Percentiles rank a stretch among this genome's conserved stretches.
These are phyloP conservation scores for Drosophila nikananu DNA, from an alignment of 1,140 invertebrate genomes.

Conservation along the genomic window DNA sequence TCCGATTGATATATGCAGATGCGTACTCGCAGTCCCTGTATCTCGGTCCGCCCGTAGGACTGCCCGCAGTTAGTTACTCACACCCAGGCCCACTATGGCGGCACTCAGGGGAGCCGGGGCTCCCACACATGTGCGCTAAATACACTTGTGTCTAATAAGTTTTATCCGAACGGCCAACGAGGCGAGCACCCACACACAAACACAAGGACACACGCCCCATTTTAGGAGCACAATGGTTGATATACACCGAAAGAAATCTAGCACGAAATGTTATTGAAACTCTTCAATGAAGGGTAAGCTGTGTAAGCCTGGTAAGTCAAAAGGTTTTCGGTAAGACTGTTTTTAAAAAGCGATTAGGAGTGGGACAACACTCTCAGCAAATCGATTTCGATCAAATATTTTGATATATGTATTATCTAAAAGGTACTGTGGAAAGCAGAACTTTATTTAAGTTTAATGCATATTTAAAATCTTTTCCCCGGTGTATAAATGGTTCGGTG, in stretches of 20 bases:
- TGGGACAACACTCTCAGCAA: neutral
- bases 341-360: too few species aligned
- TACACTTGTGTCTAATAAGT: constrained; percentile 81
- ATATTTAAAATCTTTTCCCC: neutral
- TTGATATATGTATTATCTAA: too few species aligned
- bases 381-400: too few species aligned
- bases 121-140: constrained; percentile 70
- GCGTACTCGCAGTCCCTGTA: constrained; percentile 21
- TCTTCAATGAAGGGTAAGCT: too few species aligned
- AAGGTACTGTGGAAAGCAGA: too few species aligned
- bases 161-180: constrained; percentile 75
- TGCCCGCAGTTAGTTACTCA: constrained; percentile 66
- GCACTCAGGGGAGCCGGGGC: constrained; percentile 5
- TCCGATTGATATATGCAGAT: constrained; percentile 60
- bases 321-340: neutral
- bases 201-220: constrained; percentile 24
- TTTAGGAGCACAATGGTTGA: constrained; percentile 12
- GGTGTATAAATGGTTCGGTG: neutral
- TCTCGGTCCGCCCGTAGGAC: constrained; percentile 31
- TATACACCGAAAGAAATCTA: neutral
- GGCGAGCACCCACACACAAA: constrained; percentile 55
- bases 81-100: constrained; percentile 9
- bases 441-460: too few species aligned
- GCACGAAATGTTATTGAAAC: neutral
- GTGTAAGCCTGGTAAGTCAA: neutral